Conservation (phyloP, 2,888 invertebrate genomes). For the Apeira syringaria region DNA sequence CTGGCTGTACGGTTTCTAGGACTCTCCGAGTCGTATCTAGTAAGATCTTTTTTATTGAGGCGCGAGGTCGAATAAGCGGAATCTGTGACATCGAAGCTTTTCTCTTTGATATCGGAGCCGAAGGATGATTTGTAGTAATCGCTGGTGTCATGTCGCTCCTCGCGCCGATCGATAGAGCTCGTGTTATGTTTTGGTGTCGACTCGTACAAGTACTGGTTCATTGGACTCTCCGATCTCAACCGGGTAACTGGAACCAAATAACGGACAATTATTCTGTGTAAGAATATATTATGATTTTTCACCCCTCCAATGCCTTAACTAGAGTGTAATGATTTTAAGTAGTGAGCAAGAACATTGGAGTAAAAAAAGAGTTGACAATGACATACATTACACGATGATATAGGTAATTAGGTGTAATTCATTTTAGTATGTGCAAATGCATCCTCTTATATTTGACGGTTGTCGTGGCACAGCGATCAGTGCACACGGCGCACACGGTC, state of each 20-base stretch:
- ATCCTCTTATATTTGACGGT: no score
- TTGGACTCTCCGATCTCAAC: conserved; percentile 74
- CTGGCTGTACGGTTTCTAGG: conserved; percentile 73
- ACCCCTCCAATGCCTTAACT: no score
- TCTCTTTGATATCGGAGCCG: conserved; percentile 67
- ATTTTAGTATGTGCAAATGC: no score
- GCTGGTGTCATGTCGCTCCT: conserved; percentile 67
- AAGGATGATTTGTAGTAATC: conserved; percentile 75
- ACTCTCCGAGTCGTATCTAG: conserved; percentile 70
- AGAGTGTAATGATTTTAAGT: no score
- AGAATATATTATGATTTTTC: no score
- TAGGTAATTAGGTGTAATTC: no score
- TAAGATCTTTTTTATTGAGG: conserved; percentile 64
- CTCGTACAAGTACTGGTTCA: conserved; percentile 70
- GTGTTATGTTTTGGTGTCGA: conserved; percentile 61
- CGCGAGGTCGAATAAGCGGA: conserved; percentile 70
- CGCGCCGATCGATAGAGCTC: conserved; percentile 70
- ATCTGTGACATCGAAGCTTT: conserved; percentile 72
- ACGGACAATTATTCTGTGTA: not conserved
- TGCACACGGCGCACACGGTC: no score
- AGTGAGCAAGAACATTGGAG: no score
- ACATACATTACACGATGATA: no score
- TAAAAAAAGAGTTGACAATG: no score
- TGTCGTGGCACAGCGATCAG: no score
- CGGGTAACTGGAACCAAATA: conserved; percentile 63